Evolutionary conservation across 2,113 vertebrate species (phyloP), one percentile per base, ranked within the genome.

Genomic region (Colius striatus): DNA sequence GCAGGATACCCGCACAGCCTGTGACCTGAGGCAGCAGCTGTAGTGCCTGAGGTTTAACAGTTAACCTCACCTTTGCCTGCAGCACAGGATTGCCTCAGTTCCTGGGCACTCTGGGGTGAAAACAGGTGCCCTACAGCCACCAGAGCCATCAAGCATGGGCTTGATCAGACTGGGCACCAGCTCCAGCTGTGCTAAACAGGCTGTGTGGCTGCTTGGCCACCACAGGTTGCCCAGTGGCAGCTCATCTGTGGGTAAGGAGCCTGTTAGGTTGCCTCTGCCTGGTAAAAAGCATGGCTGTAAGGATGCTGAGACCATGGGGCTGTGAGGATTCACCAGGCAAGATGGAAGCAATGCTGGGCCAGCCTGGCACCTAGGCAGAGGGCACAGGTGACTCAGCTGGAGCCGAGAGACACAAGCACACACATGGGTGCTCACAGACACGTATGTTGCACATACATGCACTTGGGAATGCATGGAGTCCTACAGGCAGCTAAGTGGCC

Each of bases 371-470:
- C 5, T 0, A 1, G 15, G 32, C 22, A 22, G 73, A 13, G 53
- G 32, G 26, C 45, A 12, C 2, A 2, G 10, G 50, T 86, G 58
- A 26, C 19, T 3, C 0, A 22, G 27, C 16, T 68, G n/a, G 26
- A 47, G 25, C 29, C 67, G 53, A 19, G 61, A 63, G 70, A 18
- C 20, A 8, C 9, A 6, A 18, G 41, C 12, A 16, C 10, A 1
- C 2, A 2, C 18, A 2, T 7, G 30, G 4, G 23, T 62, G 43
- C 25, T 62, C 10, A 30, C 0, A 0, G 5, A 13, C 14, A 20
- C 5, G 0, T 13, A 5, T 16, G 20, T 17, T 14, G 38, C 38
- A 41, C 38, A 41, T 41, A 41, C 38, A 9, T 47, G 45, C 30
- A 19, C 10, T 8, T 13, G 32, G 60, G n/a, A 57, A 51, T 51